A percentile compares a stretch with the other conserved stretches of the same genome.
These are phyloP conservation scores for Peromyscus leucopus DNA, from an alignment of 2,113 vertebrate genomes.

Conservation along the genomic window DNA sequence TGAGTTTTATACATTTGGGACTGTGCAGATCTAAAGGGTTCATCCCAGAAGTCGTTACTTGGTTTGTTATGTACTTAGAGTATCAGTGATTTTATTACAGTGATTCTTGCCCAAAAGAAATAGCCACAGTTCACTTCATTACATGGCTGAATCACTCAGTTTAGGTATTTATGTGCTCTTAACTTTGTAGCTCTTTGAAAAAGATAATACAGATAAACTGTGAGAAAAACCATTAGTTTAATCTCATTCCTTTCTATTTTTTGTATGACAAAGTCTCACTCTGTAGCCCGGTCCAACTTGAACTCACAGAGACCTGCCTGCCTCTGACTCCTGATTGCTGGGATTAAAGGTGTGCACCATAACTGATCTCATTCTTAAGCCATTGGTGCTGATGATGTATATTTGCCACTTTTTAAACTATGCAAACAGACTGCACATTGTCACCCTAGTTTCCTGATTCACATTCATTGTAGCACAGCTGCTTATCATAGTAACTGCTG, in stretches of 20 bases:
- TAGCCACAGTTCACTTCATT: conserved; percentile 37
- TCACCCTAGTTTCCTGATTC: neutral
- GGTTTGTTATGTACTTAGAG: neutral
- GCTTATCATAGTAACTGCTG: conserved; percentile 39
- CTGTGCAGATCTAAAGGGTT: neutral
- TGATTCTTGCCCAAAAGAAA: conserved; percentile 48
- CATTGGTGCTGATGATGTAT: conserved; percentile 35
- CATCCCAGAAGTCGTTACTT: conserved; percentile 34
- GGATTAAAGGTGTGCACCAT: neutral
- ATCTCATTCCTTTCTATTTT: conserved; percentile 36
- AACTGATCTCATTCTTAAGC: conserved; percentile 57
- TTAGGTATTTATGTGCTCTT: conserved; percentile 57
- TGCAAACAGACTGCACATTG: conserved; percentile 4
- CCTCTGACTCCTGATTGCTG: neutral
- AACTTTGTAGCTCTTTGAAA: conserved; percentile 56
- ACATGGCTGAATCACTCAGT: neutral
- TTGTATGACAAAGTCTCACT: neutral
- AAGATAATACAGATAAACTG: conserved; percentile 53
- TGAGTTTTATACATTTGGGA: conserved; percentile 15
- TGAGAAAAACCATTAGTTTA: conserved; percentile 31
- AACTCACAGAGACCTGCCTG: neutral
- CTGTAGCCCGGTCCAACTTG: neutral
- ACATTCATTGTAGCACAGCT: neutral
- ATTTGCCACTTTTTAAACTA: conserved; percentile 45
- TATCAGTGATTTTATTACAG: conserved; percentile 46